Conservation (phyloP, 2,113 vertebrate genomes). For the Onychostoma macrolepis region DNA sequence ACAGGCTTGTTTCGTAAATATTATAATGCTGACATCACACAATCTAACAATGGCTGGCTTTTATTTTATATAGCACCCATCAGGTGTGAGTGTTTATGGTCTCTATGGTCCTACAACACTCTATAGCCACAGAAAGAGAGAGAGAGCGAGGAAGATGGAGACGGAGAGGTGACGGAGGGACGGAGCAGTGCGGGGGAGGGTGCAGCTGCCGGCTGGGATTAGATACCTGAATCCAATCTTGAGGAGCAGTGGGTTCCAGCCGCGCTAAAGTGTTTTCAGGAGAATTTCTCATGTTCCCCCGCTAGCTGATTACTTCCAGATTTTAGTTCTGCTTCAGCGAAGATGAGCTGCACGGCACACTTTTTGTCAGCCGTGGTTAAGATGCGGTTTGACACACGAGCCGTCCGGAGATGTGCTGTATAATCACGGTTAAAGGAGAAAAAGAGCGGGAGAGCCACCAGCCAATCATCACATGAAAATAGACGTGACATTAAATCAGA, state of each 20-base stretch:
- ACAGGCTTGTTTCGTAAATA: not conserved
- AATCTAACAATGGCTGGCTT: slow-evolving; percentile 80
- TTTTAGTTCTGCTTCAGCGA: slow-evolving; percentile 94
- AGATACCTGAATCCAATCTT: slow-evolving; percentile 96
- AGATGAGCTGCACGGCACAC: slow-evolving; percentile 84
- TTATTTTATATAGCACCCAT: slow-evolving; percentile 95
- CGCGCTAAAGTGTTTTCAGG: slow-evolving; percentile 91
- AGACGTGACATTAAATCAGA: slow-evolving; percentile 52
- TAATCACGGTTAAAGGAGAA: slow-evolving; percentile 66
- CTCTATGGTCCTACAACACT: slow-evolving; percentile 89
- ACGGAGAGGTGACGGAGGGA: slow-evolving; percentile 72
- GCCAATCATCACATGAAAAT: slow-evolving; percentile 54
- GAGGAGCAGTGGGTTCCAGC: slow-evolving; percentile 91
- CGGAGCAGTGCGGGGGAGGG: slow-evolving; percentile 72
- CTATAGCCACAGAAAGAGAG: slow-evolving; percentile 78
- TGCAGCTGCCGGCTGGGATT: slow-evolving; percentile 89
- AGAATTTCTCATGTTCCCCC: slow-evolving; percentile 92
- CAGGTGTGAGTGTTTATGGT: slow-evolving; percentile 83
- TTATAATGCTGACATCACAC: slow-evolving; percentile 34
- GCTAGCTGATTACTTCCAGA: slow-evolving; percentile 99
- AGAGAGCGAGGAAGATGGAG: slow-evolving; percentile 59
- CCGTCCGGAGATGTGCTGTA: slow-evolving; percentile 69
- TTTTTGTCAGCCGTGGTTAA: slow-evolving; percentile 86
- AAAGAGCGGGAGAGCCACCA: slow-evolving; percentile 43
- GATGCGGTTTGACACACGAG: slow-evolving; percentile 78